Base-by-base conservation (phyloP, 1,140 invertebrate genomes). In the Tetragonula clypearis region DNA sequence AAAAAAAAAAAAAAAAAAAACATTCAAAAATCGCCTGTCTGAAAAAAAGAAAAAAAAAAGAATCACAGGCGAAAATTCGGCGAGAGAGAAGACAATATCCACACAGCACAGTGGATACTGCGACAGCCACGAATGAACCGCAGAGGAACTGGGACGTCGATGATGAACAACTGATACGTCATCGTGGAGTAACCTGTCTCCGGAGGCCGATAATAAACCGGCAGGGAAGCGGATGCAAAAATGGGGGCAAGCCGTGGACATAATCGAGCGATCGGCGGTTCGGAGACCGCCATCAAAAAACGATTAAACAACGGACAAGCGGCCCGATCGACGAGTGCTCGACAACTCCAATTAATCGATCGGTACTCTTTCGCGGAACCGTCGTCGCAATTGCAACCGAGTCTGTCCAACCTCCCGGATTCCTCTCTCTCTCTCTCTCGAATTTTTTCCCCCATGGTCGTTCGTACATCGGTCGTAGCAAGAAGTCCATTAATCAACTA, bases 331-430 rank as follows among this genome's bases (percentile, higher is more conserved):
- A 79, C 41, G 41, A 41, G 35, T 35, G 62, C 49, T 76, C 79
- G 86, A 91, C 82, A 87, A 87, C 79, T 89, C 68, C 88, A 79
- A 90, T 90, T 89, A 89, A 90, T 90, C 89, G 88, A 86, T 73
- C 75, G 41, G 68, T 69, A 68, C 56, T 30, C 30, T 80, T 87
- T 26, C 74, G 72, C 30, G 30, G 55, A 55, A 82, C 55, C 41
- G 26, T 23, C 71, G 60, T 69, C 71, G 79, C 83, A 60, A 80
- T 78, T 88, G 49, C 86, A 74, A 72, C 69, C 58, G 26, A 62
- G 11, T n/a, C 23, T 23, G 23, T 62, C 60, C 60, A 62, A 62
- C 23, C 23, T 62, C 23, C 11, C 23, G n/a, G 60, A 12, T 62
- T 62, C 60, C 21, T 8, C 41, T 41, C 53, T 12, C 65, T 60